phyloP scores from a whole-genome alignment of 2,888 invertebrate genomes.

The Leucania comma region DNA sequence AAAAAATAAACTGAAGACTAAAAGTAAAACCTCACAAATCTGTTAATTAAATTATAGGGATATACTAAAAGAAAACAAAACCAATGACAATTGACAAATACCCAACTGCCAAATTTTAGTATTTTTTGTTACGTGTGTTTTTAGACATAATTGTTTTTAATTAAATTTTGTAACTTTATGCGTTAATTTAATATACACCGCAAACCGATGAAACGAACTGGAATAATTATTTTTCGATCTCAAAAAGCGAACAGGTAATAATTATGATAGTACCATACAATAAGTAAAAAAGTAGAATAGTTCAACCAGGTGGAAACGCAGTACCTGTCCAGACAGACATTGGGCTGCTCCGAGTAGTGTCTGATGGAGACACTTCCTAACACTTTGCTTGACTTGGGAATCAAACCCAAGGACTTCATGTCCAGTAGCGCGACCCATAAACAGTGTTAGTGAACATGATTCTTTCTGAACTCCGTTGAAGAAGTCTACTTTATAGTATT shows the following conservation, averaged over 20 bases:
- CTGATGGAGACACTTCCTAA: not conserved
- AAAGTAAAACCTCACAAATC: not conserved
- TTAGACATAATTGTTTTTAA: not conserved
- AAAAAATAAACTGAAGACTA: not conserved
- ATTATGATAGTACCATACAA: no score
- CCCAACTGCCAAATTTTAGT: not conserved
- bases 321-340: no score
- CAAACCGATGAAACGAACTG: slow-evolving; percentile 42
- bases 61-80: not conserved
- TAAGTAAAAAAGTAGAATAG: not conserved
- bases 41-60: not conserved
- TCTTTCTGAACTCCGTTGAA: not conserved
- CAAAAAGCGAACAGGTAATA: slow-evolving; percentile 34
- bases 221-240: slow-evolving; percentile 1
- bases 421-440: not conserved
- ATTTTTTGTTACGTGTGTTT: slow-evolving; percentile 6
- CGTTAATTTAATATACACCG: slow-evolving; percentile 11
- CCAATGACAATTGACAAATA: not conserved
- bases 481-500: not conserved
- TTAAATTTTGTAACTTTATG: slow-evolving; percentile 1
- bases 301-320: no score
- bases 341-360: not conserved
- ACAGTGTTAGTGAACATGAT: not conserved
- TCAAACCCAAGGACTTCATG: not conserved
- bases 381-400: not conserved